These are phyloP conservation scores for Amyelois transitella DNA, from an alignment of 1,140 invertebrate species.

Conservation along the genomic window DNA sequence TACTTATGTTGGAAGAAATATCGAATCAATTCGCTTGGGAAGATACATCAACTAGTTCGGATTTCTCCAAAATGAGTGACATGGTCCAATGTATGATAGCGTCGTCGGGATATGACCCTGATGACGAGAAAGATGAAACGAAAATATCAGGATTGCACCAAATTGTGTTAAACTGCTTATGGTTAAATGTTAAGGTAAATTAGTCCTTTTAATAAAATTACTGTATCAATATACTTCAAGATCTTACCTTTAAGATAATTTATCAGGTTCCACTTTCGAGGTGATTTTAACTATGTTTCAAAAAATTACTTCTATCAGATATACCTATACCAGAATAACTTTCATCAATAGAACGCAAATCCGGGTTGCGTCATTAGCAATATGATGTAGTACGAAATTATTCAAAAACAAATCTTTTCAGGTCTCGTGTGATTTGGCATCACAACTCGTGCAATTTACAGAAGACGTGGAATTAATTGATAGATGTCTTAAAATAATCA, in stretches of 20 bases:
- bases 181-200: slow-evolving; percentile 85
- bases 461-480: slow-evolving; percentile 49
- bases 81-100: slow-evolving; percentile 69
- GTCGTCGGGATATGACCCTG: slow-evolving; percentile 39
- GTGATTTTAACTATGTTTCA: too few relatives aligned
- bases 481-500: slow-evolving; percentile 76
- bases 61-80: slow-evolving; percentile 76
- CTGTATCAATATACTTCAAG: too few relatives aligned
- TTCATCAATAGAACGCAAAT: too few relatives aligned
- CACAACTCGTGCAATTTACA: slow-evolving; percentile 55
- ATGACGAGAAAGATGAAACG: slow-evolving; percentile 33
- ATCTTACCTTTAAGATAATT: too few relatives aligned
- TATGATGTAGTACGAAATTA: too few relatives aligned
- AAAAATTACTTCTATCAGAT: too few relatives aligned
- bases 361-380: too few relatives aligned
- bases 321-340: too few relatives aligned
- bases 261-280: too few relatives aligned
- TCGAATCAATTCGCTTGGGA: slow-evolving; percentile 53
- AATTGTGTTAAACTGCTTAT: slow-evolving; percentile 82
- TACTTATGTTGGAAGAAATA: slow-evolving; percentile 40
- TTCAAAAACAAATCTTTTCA: slow-evolving; percentile 40
- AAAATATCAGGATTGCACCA: slow-evolving; percentile 79
- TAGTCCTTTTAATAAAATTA: slow-evolving; percentile 12
- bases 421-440: slow-evolving; percentile 74
- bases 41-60: slow-evolving; percentile 51